Percentiles rank a stretch among this genome's conserved stretches.
Evolutionary conservation across 2,113 vertebrate genomes (phyloP).

Genomic region (Trichechus manatus): DNA sequence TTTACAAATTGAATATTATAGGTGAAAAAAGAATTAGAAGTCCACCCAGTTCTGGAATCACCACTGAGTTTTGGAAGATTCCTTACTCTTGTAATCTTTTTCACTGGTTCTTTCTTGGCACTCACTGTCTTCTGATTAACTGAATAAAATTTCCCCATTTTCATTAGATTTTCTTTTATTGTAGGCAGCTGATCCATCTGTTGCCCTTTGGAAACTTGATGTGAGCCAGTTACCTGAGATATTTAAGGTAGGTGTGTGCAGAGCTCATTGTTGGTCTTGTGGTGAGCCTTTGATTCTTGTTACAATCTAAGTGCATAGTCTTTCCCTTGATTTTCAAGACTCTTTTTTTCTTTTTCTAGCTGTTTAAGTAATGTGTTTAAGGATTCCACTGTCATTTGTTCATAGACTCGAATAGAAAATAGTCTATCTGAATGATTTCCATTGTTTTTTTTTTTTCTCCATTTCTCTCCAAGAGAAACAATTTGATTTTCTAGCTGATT

Average conservation of each 20-base stretch:
- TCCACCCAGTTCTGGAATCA: slow-evolving; percentile 64
- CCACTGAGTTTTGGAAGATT: slow-evolving; percentile 91
- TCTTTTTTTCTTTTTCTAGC: slow-evolving; percentile 89
- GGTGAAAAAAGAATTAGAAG: neutral
- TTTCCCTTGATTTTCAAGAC: slow-evolving; percentile 91
- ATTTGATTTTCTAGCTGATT: too few species aligned
- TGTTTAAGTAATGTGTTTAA: slow-evolving; percentile 90
- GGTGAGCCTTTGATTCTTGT: slow-evolving; percentile 94
- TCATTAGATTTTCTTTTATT: too few species aligned
- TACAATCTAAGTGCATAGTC: slow-evolving; percentile 89
- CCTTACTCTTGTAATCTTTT: slow-evolving; percentile 85
- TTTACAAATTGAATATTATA: slow-evolving; percentile 46
- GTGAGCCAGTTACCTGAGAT: slow-evolving; percentile 87
- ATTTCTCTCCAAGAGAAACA: too few species aligned
- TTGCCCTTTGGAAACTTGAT: too few species aligned
- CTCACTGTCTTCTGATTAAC: slow-evolving; percentile 81
- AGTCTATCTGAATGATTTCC: too few species aligned
- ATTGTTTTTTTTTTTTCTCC: too few species aligned
- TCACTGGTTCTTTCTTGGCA: slow-evolving; percentile 83
- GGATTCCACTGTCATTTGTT: slow-evolving; percentile 79
- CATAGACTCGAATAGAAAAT: too few species aligned
- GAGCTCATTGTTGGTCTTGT: slow-evolving; percentile 90
- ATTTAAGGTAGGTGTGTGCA: slow-evolving; percentile 90
- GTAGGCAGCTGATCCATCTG: too few species aligned
- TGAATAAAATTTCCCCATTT: slow-evolving; percentile 71